These are phyloP conservation scores for Clarias batrachus DNA, from an alignment of 2,113 vertebrate species.

Conservation along the genomic window DNA sequence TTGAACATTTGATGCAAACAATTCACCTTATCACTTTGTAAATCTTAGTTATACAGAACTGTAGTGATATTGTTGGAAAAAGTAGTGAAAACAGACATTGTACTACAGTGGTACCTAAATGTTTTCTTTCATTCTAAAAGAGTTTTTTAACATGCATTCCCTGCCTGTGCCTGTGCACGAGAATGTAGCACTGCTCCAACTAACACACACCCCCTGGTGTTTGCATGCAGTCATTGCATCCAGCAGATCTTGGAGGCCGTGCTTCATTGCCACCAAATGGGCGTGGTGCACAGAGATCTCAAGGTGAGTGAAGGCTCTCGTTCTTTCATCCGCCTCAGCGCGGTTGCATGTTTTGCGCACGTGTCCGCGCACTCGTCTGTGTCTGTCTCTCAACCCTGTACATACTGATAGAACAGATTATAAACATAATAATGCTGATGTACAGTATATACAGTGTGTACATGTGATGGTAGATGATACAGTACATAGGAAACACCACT, in stretches of 20 bases:
- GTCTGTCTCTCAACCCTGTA: neutral
- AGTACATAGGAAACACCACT: neutral
- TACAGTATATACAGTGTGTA: neutral
- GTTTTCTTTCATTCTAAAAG: neutral
- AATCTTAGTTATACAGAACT: neutral
- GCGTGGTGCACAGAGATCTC: slow-evolving; percentile 96
- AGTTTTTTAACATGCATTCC: slow-evolving; percentile 9
- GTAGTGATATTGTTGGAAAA: neutral
- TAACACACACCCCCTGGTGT: slow-evolving; percentile 79
- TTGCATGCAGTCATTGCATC: slow-evolving; percentile 94
- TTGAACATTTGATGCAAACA: neutral
- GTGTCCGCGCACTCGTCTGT: slow-evolving; percentile 10
- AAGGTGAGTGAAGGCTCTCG: slow-evolving; percentile 82
- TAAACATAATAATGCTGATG: neutral
- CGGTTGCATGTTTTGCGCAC: slow-evolving; percentile 37
- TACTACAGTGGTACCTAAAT: neutral
- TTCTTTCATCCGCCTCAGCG: neutral
- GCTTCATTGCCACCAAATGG: slow-evolving; percentile 96
- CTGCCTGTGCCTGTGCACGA: slow-evolving; percentile 58
- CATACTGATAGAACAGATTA: neutral
- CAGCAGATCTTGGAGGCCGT: slow-evolving; percentile 97
- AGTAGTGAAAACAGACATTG: neutral
- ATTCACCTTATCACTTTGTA: neutral
- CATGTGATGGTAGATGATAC: neutral
- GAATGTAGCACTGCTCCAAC: slow-evolving; percentile 69